Evolutionary conservation across 2,888 invertebrate species (phyloP).

Genomic region (Tachina grossa): DNA sequence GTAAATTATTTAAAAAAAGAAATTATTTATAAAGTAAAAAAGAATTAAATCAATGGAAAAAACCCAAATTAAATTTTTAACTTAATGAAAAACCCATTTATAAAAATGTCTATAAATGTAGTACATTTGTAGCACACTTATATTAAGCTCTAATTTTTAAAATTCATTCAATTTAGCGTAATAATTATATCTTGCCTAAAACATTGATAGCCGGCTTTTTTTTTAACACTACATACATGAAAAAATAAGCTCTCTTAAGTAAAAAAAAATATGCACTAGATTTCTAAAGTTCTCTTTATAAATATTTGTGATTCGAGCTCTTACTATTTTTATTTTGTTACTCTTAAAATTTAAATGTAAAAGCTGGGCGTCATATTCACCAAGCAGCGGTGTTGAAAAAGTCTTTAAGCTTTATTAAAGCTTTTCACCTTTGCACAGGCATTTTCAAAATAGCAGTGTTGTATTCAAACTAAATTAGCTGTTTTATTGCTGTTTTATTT

Average conservation of each 20-base stretch:
- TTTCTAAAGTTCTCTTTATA: not conserved
- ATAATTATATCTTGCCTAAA: too few relatives aligned
- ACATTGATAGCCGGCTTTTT: too few relatives aligned
- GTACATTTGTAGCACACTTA: too few relatives aligned
- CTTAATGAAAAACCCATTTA: too few relatives aligned
- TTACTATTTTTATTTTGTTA: not conserved
- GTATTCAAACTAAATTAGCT: not conserved
- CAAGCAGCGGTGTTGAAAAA: conserved; percentile 11
- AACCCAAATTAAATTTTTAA: too few relatives aligned
- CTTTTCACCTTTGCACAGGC: conserved; percentile 9
- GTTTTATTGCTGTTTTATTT: not conserved
- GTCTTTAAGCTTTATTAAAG: not conserved
- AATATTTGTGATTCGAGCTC: not conserved
- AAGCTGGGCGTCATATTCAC: not conserved
- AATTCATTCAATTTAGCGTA: too few relatives aligned
- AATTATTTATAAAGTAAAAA: too few relatives aligned
- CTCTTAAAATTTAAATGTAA: not conserved
- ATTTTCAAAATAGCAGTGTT: not conserved
- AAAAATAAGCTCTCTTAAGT: not conserved
- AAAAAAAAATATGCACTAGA: not conserved
- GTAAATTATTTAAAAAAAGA: too few relatives aligned
- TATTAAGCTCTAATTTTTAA: too few relatives aligned
- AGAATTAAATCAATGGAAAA: too few relatives aligned
- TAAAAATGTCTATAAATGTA: too few relatives aligned
- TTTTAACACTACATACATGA: too few relatives aligned